phyloP scores from a whole-genome alignment of 2,797 vertebrate genomes.

The Semaprochilodus insignis region DNA sequence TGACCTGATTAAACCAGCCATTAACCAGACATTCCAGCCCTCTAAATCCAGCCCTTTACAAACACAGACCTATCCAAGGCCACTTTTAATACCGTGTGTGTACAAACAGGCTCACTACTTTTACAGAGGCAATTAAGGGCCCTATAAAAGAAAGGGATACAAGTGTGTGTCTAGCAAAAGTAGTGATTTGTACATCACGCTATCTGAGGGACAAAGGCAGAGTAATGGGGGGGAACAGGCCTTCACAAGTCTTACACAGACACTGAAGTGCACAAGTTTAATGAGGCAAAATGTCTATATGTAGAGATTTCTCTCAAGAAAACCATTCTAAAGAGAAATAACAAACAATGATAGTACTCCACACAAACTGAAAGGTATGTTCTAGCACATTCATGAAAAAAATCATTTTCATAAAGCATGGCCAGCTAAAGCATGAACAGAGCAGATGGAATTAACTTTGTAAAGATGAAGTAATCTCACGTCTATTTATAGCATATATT shows the following conservation, averaged over 20 bases:
- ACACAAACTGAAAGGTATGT: not conserved
- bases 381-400: not conserved
- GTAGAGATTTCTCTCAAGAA: not conserved
- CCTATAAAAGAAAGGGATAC: not conserved
- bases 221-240: conserved; percentile 3
- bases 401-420: not conserved
- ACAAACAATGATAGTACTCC: not conserved
- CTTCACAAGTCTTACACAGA: not conserved
- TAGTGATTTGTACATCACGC: not conserved
- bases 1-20: conserved; percentile 68
- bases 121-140: conserved; percentile 37
- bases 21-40: conserved; percentile 66
- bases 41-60: conserved; percentile 51
- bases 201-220: not conserved
- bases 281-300: not conserved
- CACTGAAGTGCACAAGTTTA: not conserved
- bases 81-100: conserved; percentile 9
- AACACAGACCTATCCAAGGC: conserved; percentile 55
- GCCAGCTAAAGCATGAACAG: not conserved
- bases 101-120: conserved; percentile 11
- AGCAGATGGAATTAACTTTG: not conserved
- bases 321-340: not conserved
- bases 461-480: too few relatives aligned
- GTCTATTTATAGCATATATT: too few relatives aligned
- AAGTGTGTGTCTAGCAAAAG: not conserved